phyloP scores from a whole-genome alignment of 1,140 invertebrate genomes.

The Atopsyche davidsoni region DNA sequence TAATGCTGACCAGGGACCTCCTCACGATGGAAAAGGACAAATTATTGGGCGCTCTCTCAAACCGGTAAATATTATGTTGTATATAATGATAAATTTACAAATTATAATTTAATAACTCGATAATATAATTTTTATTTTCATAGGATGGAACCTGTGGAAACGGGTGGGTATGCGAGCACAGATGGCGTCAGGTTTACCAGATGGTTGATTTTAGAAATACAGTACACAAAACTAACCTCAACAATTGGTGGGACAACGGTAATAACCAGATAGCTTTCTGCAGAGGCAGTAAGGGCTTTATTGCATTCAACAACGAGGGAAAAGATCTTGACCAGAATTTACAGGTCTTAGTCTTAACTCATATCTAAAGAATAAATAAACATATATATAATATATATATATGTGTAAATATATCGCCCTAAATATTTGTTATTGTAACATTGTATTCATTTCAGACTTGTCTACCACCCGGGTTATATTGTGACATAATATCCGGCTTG shows the following conservation, averaged over 20 bases:
- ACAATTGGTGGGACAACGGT: slow-evolving; percentile 59
- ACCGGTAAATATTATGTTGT: slow-evolving; percentile 21
- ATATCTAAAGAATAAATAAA: no score
- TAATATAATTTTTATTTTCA: slow-evolving; percentile 1
- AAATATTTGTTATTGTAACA: slow-evolving; percentile 1
- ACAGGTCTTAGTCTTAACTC: slow-evolving; percentile 9
- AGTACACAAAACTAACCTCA: slow-evolving; percentile 42
- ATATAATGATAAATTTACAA: no score
- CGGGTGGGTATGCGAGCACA: slow-evolving; percentile 77
- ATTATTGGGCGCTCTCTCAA: slow-evolving; percentile 50
- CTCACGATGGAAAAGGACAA: slow-evolving; percentile 49
- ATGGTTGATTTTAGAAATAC: slow-evolving; percentile 64
- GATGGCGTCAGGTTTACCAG: slow-evolving; percentile 67
- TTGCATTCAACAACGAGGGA: slow-evolving; percentile 54
- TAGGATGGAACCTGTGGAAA: slow-evolving; percentile 54
- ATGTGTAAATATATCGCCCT: no score
- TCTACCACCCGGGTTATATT: slow-evolving; percentile 66
- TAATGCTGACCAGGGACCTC: slow-evolving; percentile 49
- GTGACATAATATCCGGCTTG: slow-evolving; percentile 72
- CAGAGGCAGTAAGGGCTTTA: slow-evolving; percentile 54
- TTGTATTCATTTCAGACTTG: slow-evolving; percentile 50
- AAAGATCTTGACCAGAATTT: slow-evolving; percentile 37
- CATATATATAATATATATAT: not conserved
- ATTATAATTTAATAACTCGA: no score
- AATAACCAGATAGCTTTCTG: slow-evolving; percentile 62